Evolutionary conservation across 1,140 invertebrate species (phyloP).

Genomic region (Calycopis cecrops): DNA sequence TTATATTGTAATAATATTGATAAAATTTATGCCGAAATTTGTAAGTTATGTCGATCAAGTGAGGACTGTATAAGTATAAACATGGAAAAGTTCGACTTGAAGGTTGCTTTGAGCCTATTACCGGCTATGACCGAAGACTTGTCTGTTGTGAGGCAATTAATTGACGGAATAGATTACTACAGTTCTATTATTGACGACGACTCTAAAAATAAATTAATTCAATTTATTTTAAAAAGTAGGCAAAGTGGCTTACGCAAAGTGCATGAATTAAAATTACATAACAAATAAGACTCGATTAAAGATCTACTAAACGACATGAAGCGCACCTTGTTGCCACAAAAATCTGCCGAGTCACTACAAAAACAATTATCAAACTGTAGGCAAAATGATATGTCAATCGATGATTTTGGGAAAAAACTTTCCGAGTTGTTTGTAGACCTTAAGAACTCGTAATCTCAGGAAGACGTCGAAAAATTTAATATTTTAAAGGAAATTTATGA

Average conservation of each 20-base stretch:
- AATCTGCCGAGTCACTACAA: no score
- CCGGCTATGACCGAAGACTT: no score
- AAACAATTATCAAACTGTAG: no score
- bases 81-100: no score
- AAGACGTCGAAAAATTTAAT: conserved; percentile 14
- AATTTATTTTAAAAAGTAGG: conserved; percentile 21
- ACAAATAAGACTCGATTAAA: conserved; percentile 11
- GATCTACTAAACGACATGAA: conserved; percentile 19
- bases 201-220: conserved; percentile 18
- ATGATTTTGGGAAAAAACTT: conserved; percentile 20
- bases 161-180: no score
- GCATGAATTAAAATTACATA: conserved; percentile 16
- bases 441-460: conserved; percentile 19
- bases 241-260: conserved; percentile 15
- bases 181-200: no score
- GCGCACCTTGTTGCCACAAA: conserved; percentile 13
- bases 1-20: no score
- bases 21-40: no score
- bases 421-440: conserved; percentile 19
- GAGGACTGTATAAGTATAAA: no score
- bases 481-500: conserved; percentile 10
- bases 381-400: conserved; percentile 5
- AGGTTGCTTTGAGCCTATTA: no score
- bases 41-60: no score
- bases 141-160: no score